Percentiles rank a stretch among this genome's conserved stretches.
phyloP scores from a whole-genome alignment of 1,140 invertebrate genomes.

The Whitmania pigra region DNA sequence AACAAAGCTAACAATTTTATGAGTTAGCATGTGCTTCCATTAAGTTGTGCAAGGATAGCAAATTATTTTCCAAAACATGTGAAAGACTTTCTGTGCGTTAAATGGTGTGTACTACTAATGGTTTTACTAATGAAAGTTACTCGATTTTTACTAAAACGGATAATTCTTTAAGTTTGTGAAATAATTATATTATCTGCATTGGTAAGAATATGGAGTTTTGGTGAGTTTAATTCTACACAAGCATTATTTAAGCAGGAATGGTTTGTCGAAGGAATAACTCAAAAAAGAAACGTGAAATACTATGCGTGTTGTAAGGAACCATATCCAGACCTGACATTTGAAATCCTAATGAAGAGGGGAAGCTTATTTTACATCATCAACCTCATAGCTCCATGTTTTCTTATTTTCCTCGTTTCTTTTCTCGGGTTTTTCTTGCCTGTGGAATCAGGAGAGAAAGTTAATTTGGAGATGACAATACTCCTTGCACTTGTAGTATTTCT shows the following conservation, averaged over 20 bases:
- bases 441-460: constrained; percentile 67
- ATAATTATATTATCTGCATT: not conserved
- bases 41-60: too few relatives aligned
- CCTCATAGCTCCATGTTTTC: constrained; percentile 30
- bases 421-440: constrained; percentile 66
- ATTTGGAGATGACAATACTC: constrained; percentile 47
- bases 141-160: not conserved
- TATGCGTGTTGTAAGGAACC: constrained; percentile 49
- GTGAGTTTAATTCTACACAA: not conserved
- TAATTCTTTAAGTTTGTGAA: not conserved
- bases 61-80: too few relatives aligned
- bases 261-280: constrained; percentile 22
- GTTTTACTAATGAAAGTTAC: too few relatives aligned
- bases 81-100: too few relatives aligned
- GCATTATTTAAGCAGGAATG: constrained; percentile 24
- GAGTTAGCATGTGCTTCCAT: too few relatives aligned
- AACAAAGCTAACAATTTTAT: too few relatives aligned
- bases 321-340: constrained; percentile 73
- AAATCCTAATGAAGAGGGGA: constrained; percentile 53
- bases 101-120: too few relatives aligned
- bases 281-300: constrained; percentile 17
- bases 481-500: constrained; percentile 41
- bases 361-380: constrained; percentile 75
- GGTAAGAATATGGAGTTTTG: not conserved
- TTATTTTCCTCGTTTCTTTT: constrained; percentile 74